These are phyloP conservation scores for Gobiocypris rarus DNA, from an alignment of 2,113 vertebrate genomes.

Conservation along the genomic window DNA sequence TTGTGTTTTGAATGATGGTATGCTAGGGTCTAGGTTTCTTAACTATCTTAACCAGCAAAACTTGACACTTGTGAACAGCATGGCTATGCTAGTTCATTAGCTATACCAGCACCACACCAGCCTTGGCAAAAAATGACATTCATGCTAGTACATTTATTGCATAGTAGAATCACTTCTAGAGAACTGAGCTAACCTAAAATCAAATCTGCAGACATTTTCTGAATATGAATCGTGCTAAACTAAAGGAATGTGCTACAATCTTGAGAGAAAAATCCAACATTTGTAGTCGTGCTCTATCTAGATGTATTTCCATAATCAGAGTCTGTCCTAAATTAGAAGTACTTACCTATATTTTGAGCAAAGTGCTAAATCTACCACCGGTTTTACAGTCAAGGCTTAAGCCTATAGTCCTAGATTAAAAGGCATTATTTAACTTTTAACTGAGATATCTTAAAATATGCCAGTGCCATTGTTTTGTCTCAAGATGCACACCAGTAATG, in stretches of 20 bases:
- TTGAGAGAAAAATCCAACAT: background rate
- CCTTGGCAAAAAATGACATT: background rate
- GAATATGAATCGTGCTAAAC: background rate
- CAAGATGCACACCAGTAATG: too few relatives aligned
- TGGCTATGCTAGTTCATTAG: background rate
- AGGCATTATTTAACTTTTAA: too few relatives aligned
- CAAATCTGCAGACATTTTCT: background rate
- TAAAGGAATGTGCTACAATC: background rate
- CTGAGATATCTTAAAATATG: too few relatives aligned
- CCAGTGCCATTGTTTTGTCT: too few relatives aligned
- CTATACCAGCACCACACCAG: background rate
- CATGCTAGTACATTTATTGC: background rate
- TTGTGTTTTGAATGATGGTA: background rate
- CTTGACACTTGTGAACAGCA: background rate
- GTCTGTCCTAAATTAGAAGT: background rate
- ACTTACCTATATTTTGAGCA: background rate
- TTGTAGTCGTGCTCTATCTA: background rate
- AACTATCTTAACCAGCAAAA: conserved; percentile 2
- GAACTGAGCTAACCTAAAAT: background rate
- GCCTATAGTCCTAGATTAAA: too few relatives aligned
- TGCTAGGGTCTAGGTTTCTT: background rate
- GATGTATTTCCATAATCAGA: background rate
- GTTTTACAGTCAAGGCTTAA: too few relatives aligned
- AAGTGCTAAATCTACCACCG: background rate
- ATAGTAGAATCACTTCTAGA: background rate